Base-by-base conservation (phyloP, 2,797 vertebrate species). In the Melanotaenia maccullochi region DNA sequence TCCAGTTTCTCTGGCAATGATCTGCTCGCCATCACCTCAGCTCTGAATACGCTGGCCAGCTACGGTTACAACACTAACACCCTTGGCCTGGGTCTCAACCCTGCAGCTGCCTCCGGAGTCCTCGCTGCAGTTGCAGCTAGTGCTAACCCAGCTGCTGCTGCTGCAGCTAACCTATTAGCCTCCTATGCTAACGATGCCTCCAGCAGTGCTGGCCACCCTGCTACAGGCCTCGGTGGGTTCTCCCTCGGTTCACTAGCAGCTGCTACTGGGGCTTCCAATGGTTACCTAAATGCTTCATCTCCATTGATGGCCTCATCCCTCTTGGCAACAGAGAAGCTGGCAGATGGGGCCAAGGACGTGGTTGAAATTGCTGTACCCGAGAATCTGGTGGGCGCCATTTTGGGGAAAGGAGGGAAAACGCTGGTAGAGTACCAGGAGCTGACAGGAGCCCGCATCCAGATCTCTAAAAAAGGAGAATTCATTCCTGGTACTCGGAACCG, bases 401-500 rank as follows among this genome's bases (percentile, higher is more conserved):
- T 98, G 91, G 97, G 97, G 76, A 98, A 98, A 90, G 97, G 97
- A 85, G 97, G 97, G 90, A 98, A 98, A 91, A 98, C 97, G 88
- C 93, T 97, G 92, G 97, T 98, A 82, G 97, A 98, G 88, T 98
- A 98, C 93, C 97, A 98, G 94, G 97, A 98, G 95, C 95, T 98
- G 88, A 98, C 97, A 13, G 97, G 97, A 83, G 97, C 97, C 88
- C 96, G 97, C 82, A 98, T 98, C 93, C 97, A 98, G 94, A 98
- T 98, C 94, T 98, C 97, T 86, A 98, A 98, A 95, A 98, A 98
- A 90, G 97, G 97, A 76, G 97, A 98, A 90, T 98, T 98, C 93
- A 96, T 98, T 90, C 97, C 97, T 71, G 97, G 97, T 92, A 98
- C 97, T 87, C 95, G 97, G 94, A 98, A 97, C 95, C 96, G 97